These are phyloP conservation scores for Agrochola lota DNA, from an alignment of 2,888 invertebrate genomes.

Conservation along the genomic window DNA sequence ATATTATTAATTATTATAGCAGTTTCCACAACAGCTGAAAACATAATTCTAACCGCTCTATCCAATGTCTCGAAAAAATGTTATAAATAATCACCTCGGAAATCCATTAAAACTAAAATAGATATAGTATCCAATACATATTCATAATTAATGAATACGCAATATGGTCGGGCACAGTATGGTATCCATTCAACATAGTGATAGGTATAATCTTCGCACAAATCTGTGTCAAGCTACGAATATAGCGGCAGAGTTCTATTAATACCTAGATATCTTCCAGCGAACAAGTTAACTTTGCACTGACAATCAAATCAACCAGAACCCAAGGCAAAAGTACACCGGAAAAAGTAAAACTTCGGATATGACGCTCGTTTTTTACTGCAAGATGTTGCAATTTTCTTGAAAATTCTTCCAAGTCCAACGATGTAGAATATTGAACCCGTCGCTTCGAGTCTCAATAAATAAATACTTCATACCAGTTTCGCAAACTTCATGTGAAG, in stretches of 20 bases:
- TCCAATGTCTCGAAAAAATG: background rate
- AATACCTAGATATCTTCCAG: background rate
- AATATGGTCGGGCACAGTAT: background rate
- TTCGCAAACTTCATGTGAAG: constrained; percentile 10
- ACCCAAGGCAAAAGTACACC: background rate
- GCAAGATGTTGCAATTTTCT: constrained; percentile 15
- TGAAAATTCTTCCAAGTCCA: constrained; percentile 16
- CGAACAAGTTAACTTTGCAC: background rate
- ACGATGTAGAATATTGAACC: background rate
- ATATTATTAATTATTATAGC: background rate
- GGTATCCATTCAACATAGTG: background rate
- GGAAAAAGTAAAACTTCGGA: background rate
- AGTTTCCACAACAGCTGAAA: background rate
- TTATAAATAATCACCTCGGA: constrained; percentile 13
- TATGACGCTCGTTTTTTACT: constrained; percentile 2
- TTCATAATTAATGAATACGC: background rate
- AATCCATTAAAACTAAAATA: constrained; percentile 16
- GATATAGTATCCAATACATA: background rate
- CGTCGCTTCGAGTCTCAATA: background rate
- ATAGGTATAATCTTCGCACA: background rate
- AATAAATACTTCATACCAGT: constrained; percentile 22
- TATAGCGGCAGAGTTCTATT: background rate
- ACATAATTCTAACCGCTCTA: background rate
- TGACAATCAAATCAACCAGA: constrained; percentile 1
- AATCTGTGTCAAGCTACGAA: background rate